Percentiles rank a stretch among this genome's conserved stretches.
These are phyloP conservation scores for Hypomesus transpacificus DNA, from an alignment of 2,113 vertebrate species.

Conservation along the genomic window DNA sequence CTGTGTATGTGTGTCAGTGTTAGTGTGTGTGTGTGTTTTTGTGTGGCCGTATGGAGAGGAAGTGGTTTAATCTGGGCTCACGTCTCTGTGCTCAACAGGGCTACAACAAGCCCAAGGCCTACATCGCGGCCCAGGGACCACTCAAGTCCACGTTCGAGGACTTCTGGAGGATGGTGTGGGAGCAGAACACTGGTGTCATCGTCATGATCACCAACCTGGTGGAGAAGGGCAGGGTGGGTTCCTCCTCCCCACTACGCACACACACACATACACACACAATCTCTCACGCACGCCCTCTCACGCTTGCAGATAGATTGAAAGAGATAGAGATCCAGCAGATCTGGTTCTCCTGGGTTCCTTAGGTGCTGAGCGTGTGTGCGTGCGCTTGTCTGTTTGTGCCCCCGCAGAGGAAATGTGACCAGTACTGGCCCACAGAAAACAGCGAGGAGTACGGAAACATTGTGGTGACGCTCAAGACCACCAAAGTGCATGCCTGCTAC, in stretches of 20 bases:
- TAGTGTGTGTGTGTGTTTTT: background rate
- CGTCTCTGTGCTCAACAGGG: slow-evolving; percentile 72
- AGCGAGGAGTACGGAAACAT: slow-evolving; percentile 91
- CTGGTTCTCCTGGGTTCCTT: background rate
- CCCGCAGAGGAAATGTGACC: slow-evolving; percentile 89
- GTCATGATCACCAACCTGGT: slow-evolving; percentile 97
- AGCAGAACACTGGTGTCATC: slow-evolving; percentile 90
- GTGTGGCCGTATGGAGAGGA: slow-evolving; percentile 37
- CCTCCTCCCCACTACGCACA: background rate
- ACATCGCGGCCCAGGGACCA: slow-evolving; percentile 93
- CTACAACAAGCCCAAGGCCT: slow-evolving; percentile 93
- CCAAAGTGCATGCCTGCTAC: slow-evolving; percentile 86
- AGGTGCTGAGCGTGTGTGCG: background rate
- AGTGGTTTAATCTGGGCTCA: slow-evolving; percentile 16
- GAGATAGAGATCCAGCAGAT: background rate
- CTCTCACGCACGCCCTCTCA: background rate
- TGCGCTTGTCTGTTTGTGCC: background rate
- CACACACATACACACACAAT: background rate
- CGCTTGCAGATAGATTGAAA: background rate
- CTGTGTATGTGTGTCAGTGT: background rate
- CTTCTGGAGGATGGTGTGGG: slow-evolving; percentile 98
- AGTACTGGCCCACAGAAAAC: slow-evolving; percentile 93
- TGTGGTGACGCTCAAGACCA: slow-evolving; percentile 87
- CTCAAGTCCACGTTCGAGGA: slow-evolving; percentile 95
- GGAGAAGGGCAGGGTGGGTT: slow-evolving; percentile 92